Percentiles rank a stretch among this genome's conserved stretches.
Evolutionary conservation across 2,113 vertebrate genomes (phyloP).

Genomic region (Sylvietta virens): DNA sequence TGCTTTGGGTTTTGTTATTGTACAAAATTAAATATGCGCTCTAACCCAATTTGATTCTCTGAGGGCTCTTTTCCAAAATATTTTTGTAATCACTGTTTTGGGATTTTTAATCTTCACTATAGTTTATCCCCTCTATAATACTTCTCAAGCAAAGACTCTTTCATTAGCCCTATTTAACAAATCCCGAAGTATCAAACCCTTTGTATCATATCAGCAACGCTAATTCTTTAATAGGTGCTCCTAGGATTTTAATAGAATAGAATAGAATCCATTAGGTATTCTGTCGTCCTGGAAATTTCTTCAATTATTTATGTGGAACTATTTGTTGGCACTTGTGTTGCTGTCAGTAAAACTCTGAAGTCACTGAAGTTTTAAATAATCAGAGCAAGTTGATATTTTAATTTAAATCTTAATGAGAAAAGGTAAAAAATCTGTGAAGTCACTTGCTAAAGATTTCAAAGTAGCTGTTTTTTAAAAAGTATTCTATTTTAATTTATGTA

Average conservation of each 20-base stretch:
- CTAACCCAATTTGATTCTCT: constrained; percentile 29
- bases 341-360: neutral
- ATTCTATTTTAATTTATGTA: neutral
- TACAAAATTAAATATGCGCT: neutral
- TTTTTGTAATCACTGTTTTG: constrained; percentile 49
- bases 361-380: neutral
- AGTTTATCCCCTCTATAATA: neutral
- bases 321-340: neutral
- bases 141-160: constrained; percentile 12
- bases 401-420: neutral
- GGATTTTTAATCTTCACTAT: neutral
- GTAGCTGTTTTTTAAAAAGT: neutral
- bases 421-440: neutral
- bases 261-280: neutral
- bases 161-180: constrained; percentile 43
- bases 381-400: neutral
- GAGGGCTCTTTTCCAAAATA: constrained; percentile 20
- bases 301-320: neutral
- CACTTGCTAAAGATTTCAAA: neutral
- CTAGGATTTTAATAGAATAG: neutral
- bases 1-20: constrained; percentile 31
- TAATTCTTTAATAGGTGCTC: neutral
- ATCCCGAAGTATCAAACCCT: neutral
- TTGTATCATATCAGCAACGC: neutral
- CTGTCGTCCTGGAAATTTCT: neutral